A percentile compares a stretch with the other conserved stretches of the same genome.
phyloP scores from a whole-genome alignment of 2,113 vertebrate genomes.

The Eleginops maclovinus region DNA sequence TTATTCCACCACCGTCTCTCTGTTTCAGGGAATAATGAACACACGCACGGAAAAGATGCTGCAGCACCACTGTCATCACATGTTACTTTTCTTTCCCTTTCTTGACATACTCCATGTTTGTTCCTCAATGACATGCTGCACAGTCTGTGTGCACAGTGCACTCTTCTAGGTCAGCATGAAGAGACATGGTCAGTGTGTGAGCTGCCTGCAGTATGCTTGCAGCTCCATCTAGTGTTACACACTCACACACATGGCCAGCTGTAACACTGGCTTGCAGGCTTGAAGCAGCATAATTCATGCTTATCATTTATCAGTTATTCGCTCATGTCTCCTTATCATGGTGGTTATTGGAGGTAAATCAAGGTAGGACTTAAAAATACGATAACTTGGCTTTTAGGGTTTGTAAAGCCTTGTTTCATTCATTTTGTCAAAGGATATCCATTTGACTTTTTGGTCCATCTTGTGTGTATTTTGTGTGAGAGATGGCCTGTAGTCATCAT shows the following conservation, averaged over 20 bases:
- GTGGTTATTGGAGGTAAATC: background rate
- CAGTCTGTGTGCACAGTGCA: background rate
- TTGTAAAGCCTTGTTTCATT: too few species aligned
- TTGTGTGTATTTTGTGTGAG: background rate
- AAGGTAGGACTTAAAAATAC: background rate
- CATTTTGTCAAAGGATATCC: background rate
- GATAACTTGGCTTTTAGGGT: background rate
- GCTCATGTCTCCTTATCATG: background rate
- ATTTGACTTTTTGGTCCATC: background rate
- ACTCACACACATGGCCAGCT: background rate
- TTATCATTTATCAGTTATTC: background rate
- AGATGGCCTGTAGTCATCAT: background rate
- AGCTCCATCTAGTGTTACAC: slow-evolving; percentile 82
- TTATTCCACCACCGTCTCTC: slow-evolving; percentile 44
- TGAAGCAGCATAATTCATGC: background rate
- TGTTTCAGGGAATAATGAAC: slow-evolving; percentile 36
- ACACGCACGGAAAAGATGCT: slow-evolving; percentile 6
- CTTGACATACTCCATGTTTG: slow-evolving; percentile 11
- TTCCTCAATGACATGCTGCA: background rate
- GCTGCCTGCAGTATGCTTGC: slow-evolving; percentile 67
- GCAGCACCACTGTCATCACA: background rate
- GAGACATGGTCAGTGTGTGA: background rate
- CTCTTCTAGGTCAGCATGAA: slow-evolving; percentile 14
- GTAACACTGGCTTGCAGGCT: background rate
- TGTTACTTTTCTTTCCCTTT: background rate